Conservation (phyloP, 2,797 vertebrate species). For the Setipinna tenuifilis region DNA sequence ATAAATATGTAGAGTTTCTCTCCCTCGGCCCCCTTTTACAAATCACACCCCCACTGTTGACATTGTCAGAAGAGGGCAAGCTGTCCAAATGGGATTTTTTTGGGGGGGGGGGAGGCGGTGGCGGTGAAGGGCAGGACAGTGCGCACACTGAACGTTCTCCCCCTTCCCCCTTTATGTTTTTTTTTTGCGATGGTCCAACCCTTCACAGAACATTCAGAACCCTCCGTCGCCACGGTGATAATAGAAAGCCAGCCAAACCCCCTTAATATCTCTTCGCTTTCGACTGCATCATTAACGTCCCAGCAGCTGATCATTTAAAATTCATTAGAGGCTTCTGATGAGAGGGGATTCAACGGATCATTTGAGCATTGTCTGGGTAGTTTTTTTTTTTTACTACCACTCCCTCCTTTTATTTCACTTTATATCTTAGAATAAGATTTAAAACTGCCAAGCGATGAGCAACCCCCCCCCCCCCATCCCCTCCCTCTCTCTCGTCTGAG, state of each 20-base stretch:
- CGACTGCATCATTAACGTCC: slow-evolving; percentile 14
- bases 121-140: slow-evolving; percentile 39
- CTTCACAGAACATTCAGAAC: not conserved
- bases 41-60: slow-evolving; percentile 50
- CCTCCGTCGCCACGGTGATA: not conserved
- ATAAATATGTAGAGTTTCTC: slow-evolving; percentile 52
- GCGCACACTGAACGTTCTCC: slow-evolving; percentile 23
- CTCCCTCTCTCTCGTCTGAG: not conserved
- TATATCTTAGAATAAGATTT: slow-evolving; percentile 35
- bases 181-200: not conserved
- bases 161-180: slow-evolving; percentile 7
- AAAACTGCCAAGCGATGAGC: slow-evolving; percentile 34
- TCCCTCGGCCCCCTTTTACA: slow-evolving; percentile 39
- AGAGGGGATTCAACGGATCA: slow-evolving; percentile 21
- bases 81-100: slow-evolving; percentile 41
- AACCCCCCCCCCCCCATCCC: not conserved
- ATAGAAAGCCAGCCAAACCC: not conserved
- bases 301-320: slow-evolving; percentile 26
- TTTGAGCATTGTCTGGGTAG: slow-evolving; percentile 22
- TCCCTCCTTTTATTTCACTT: slow-evolving; percentile 7
- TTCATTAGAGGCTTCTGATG: slow-evolving; percentile 37
- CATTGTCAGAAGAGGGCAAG: slow-evolving; percentile 46
- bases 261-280: not conserved
- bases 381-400: slow-evolving; percentile 19
- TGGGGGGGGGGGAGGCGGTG: too few species aligned